Conservation (phyloP, 2,113 vertebrate species). For the Calidris pugnax region DNA sequence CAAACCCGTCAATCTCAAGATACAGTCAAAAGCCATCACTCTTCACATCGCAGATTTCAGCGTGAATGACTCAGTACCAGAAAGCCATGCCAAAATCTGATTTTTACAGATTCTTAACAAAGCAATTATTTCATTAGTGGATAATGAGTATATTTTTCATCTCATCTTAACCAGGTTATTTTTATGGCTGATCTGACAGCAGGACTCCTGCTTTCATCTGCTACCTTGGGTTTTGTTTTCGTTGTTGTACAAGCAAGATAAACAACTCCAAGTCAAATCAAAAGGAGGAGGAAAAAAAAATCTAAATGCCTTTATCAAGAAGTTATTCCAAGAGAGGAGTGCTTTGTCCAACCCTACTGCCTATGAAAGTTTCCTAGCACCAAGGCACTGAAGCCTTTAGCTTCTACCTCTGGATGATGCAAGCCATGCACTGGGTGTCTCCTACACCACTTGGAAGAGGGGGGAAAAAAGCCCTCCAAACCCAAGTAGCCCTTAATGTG, state of each 20-base stretch:
- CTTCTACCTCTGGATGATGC: neutral
- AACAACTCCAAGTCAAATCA: neutral
- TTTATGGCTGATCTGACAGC: constrained; percentile 2
- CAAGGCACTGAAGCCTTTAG: neutral
- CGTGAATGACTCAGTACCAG: neutral
- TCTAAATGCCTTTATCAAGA: neutral
- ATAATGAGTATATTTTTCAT: constrained; percentile 23
- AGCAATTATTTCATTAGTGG: constrained; percentile 54
- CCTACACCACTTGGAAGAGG: neutral
- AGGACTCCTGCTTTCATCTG: constrained; percentile 10
- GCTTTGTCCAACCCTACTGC: neutral
- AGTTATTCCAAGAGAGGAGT: neutral
- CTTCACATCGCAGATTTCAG: neutral
- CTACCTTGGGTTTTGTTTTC: neutral
- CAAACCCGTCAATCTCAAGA: neutral
- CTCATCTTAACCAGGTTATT: neutral
- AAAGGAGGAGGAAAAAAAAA: neutral
- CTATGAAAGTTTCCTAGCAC: neutral
- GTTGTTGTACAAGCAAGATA: neutral
- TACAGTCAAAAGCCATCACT: neutral
- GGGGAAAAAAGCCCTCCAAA: neutral
- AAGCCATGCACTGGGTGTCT: neutral
- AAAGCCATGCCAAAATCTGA: constrained; percentile 18
- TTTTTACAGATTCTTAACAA: constrained; percentile 29
- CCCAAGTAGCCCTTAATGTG: neutral